These are phyloP conservation scores for Heliconius erato DNA, from an alignment of 2,888 invertebrate genomes.

Conservation along the genomic window DNA sequence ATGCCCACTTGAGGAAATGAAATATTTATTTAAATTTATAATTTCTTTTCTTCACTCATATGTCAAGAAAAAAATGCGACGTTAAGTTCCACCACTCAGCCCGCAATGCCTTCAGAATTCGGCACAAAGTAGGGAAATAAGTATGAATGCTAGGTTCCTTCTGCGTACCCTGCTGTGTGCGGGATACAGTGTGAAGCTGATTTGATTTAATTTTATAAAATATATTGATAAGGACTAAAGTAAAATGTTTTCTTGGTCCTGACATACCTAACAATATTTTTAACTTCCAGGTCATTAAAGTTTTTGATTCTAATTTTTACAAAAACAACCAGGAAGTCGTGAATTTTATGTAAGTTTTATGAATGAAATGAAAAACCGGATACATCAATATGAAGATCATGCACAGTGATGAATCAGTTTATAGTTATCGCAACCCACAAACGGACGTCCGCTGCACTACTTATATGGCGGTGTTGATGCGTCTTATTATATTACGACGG, in stretches of 20 bases:
- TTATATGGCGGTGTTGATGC: constrained; percentile 50
- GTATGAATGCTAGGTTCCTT: too few species aligned
- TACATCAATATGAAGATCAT: constrained; percentile 50
- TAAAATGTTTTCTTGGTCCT: not conserved
- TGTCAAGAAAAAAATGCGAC: too few species aligned
- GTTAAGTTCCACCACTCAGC: too few species aligned
- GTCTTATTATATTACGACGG: constrained; percentile 32
- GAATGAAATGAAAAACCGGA: constrained; percentile 49
- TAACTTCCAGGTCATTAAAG: constrained; percentile 39
- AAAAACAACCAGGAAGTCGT: constrained; percentile 40
- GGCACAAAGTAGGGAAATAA: too few species aligned
- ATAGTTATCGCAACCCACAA: constrained; percentile 55
- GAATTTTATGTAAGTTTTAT: constrained; percentile 45
- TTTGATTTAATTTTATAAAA: too few species aligned
- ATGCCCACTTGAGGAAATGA: too few species aligned
- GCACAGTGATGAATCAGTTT: constrained; percentile 55
- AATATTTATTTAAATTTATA: too few species aligned
- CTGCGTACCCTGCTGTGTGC: too few species aligned
- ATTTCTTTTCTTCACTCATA: too few species aligned
- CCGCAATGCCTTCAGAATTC: too few species aligned
- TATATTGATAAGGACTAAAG: too few species aligned
- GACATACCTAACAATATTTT: constrained; percentile 42
- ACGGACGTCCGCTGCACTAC: constrained; percentile 56
- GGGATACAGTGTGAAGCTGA: too few species aligned
- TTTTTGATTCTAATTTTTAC: constrained; percentile 36